phyloP scores from a whole-genome alignment of 2,113 vertebrate genomes.

The Aleadryas rufinucha region DNA sequence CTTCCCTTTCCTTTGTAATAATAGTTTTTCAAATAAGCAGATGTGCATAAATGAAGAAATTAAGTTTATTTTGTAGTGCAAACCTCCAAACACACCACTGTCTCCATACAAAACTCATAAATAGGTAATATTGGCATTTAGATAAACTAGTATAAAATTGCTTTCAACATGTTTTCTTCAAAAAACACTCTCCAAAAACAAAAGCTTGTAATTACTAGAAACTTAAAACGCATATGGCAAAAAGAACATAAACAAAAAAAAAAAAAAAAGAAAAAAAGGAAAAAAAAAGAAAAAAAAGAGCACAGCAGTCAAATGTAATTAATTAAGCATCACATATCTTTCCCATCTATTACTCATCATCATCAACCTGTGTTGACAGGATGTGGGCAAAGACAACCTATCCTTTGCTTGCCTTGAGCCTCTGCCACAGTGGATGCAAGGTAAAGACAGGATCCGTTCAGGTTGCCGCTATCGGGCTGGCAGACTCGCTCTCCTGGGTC shows the following conservation, averaged over 20 bases:
- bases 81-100: not conserved
- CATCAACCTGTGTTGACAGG: slow-evolving; percentile 35
- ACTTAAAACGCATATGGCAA: not conserved
- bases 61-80: not conserved
- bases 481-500: not conserved
- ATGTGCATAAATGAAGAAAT: not conserved
- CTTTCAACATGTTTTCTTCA: not conserved
- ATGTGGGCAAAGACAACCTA: not conserved
- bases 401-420: not conserved
- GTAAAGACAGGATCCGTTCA: not conserved
- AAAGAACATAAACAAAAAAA: not conserved
- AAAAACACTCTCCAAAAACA: not conserved
- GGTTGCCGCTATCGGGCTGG: not conserved
- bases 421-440: not conserved
- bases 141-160: not conserved
- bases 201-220: not conserved
- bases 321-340: slow-evolving; percentile 39
- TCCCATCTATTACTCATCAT: slow-evolving; percentile 55
- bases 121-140: not conserved
- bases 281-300: not conserved
- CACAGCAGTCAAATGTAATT: slow-evolving; percentile 30
- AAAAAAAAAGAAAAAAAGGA: not conserved
- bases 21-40: not conserved
- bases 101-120: not conserved
- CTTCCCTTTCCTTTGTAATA: not conserved